Base-by-base conservation (phyloP, 2,113 vertebrate species). In the Synchiropus splendidus region DNA sequence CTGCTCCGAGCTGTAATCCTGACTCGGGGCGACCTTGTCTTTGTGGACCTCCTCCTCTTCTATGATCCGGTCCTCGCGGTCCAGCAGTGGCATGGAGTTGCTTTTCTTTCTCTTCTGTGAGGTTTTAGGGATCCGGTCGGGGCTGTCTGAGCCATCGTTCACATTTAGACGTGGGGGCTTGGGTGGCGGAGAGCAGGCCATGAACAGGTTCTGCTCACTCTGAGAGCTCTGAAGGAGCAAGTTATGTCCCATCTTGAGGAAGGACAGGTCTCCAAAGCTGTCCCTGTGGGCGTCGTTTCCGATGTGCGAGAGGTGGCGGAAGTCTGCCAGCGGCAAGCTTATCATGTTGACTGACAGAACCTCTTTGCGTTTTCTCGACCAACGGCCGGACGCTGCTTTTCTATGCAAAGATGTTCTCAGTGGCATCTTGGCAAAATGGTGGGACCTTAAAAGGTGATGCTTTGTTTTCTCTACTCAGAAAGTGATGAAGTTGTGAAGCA, bases 81-180 rank as follows among this genome's bases (percentile, higher is more conserved):
- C 81, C 68, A 86, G 55, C 41, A 85, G 57, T 2, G 84, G 85
- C 58, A 88, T 31, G 8, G 85, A 86, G 47, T 18, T 74, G 41
- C 64, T 81, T 54, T 82, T 84, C 59, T 73, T 70, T n/a, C 54
- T 75, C 50, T 63, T 78, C 44, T 80, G 55, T 11, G 39, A 12
- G 18, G 10, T 12, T 4, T 16, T 44, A 16, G 12, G 9, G 55
- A 13, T 15, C 6, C 64, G 64, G n/a, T 60, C 45, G 0, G 67
- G 57, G 52, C 54, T 74, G 13, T 48, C 55, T 1, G 42, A 36
- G 6, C 36, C 31, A 5, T 83, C 89, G 31, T 89, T 86, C 60
- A 88, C 61, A 76, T 91, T 92, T 18, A 96, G 79, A 9, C 92
- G 92, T 0, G 94, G 92, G 5, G 92, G 92, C 49, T 97, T 97